A percentile compares a stretch with the other conserved stretches of the same genome.
Conservation (phyloP, 2,113 vertebrate species). For the Gadus macrocephalus region DNA sequence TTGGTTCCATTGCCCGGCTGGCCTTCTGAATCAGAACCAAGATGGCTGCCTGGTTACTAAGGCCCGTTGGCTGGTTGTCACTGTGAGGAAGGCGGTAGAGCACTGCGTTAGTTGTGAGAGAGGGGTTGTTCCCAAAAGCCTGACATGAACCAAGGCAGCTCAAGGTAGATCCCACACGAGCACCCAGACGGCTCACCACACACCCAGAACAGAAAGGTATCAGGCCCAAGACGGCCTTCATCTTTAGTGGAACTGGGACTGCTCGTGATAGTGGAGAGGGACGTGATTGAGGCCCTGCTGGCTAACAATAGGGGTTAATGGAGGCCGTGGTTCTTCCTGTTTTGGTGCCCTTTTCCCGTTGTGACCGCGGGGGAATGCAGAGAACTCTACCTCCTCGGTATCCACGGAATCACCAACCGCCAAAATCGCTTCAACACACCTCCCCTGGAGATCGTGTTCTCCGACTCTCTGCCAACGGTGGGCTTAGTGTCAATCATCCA, state of each 20-base stretch:
- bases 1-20: no score
- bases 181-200: neutral
- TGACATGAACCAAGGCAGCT: neutral
- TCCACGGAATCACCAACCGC: no score
- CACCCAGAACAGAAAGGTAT: neutral
- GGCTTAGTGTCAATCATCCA: neutral
- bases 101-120: constrained; percentile 51
- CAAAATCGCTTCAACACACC: no score
- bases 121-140: constrained; percentile 44
- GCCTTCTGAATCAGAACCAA: no score
- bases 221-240: neutral
- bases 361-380: neutral
- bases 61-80: constrained; percentile 50
- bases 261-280: neutral
- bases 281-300: constrained; percentile 44
- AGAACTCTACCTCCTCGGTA: no score
- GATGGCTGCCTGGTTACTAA: no score
- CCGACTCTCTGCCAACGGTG: neutral
- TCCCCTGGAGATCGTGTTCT: neutral
- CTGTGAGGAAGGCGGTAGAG: constrained; percentile 62
- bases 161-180: constrained; percentile 1
- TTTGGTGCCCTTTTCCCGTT: neutral
- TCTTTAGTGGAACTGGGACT: constrained; percentile 21
- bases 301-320: constrained; percentile 52
- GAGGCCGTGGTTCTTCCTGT: constrained; percentile 41